Percentiles rank a stretch among this genome's conserved stretches.
phyloP scores from a whole-genome alignment of 1,140 invertebrate species.

The Tyrophagus putrescentiae region DNA sequence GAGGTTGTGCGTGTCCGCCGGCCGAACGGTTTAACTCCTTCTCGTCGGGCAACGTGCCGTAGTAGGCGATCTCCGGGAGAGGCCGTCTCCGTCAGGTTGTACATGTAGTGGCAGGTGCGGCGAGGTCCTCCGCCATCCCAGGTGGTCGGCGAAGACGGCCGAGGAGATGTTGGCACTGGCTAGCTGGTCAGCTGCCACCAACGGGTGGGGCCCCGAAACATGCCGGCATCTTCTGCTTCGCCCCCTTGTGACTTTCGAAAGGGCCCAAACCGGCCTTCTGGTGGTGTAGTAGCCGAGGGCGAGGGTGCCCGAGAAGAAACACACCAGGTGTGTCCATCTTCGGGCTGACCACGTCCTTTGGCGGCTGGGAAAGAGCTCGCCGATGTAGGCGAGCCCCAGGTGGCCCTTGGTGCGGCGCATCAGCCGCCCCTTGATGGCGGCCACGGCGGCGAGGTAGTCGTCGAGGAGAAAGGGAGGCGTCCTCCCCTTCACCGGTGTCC shows the following conservation, averaged over 20 bases:
- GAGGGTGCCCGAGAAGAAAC: conserved; percentile 84
- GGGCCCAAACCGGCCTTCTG: conserved; percentile 55
- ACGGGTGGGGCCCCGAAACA: background rate
- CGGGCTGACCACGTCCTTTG: conserved; percentile 52
- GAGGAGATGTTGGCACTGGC: no score
- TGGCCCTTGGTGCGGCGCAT: conserved; percentile 38
- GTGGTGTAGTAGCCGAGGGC: conserved; percentile 67
- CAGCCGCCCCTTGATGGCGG: conserved; percentile 65
- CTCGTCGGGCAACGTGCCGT: background rate
- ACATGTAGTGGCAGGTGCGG: conserved; percentile 93
- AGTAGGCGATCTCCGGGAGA: conserved; percentile 75
- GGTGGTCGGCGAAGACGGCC: conserved; percentile 45
- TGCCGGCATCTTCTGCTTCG: background rate
- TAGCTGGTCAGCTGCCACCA: no score
- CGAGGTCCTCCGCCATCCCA: conserved; percentile 71
- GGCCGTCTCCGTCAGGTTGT: conserved; percentile 69
- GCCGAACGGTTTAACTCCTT: conserved; percentile 38
- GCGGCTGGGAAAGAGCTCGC: conserved; percentile 42
- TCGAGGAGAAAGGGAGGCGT: conserved; percentile 63
- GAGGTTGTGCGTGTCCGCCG: conserved; percentile 74
- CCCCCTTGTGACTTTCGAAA: no score
- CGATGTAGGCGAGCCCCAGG: conserved; percentile 67
- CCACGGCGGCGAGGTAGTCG: conserved; percentile 69
- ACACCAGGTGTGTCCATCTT: conserved; percentile 97
- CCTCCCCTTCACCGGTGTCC: no score